Percentiles rank a stretch among this genome's conserved stretches.
Conservation (phyloP, 2,113 vertebrate genomes). For the Hemiprocne comata region DNA sequence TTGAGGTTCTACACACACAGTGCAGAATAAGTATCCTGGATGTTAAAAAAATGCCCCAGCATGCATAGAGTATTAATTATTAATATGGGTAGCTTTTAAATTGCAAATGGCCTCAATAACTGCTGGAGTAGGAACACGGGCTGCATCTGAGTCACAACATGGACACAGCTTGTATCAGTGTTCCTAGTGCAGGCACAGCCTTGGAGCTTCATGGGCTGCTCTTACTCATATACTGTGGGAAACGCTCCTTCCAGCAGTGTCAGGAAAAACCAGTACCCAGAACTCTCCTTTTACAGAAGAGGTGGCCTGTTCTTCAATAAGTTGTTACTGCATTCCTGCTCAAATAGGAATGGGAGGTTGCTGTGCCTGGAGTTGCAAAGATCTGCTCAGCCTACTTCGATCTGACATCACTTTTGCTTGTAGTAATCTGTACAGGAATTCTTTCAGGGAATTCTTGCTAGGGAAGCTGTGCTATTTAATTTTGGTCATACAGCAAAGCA, state of each 20-base stretch:
- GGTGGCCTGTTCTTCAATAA: background rate
- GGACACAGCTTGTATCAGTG: background rate
- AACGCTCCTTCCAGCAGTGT: too few species aligned
- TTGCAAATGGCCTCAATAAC: background rate
- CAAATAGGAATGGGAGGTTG: background rate
- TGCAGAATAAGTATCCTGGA: background rate
- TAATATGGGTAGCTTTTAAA: background rate
- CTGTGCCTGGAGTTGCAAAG: background rate
- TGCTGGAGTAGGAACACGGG: background rate
- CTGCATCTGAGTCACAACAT: fast-evolving
- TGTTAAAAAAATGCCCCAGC: background rate
- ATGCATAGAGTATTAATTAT: background rate
- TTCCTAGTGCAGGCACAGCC: background rate
- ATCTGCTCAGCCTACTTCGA: background rate
- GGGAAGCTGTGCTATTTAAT: background rate
- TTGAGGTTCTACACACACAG: background rate
- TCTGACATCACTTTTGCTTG: background rate
- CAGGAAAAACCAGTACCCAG: too few species aligned
- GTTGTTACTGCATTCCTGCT: background rate
- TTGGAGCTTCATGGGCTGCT: background rate
- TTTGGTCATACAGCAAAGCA: background rate
- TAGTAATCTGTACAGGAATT: background rate
- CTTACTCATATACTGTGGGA: background rate
- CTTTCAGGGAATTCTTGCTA: background rate
- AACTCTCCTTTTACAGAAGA: background rate